Base-by-base conservation (phyloP, 1,140 invertebrate species). In the Euura lappo region DNA sequence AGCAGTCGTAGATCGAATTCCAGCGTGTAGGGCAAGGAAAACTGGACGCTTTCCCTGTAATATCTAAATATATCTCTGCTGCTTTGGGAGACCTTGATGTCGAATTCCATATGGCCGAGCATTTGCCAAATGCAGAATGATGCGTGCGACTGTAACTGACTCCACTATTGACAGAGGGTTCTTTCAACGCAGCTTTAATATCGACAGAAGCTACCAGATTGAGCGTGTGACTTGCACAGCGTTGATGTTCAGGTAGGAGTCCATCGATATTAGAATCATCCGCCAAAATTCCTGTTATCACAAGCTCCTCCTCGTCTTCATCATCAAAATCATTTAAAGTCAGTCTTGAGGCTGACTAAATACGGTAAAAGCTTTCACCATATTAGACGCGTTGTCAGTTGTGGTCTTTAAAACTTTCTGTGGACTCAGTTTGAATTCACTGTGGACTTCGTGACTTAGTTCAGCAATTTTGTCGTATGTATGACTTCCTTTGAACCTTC, bases 371-470 rank as follows among this genome's bases (percentile, higher is more conserved):
- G 77, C 78, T 64, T 78, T 79, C 1, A 80, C 64, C 68, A 80
- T 75, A 66, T 79, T 79, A 2, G 73, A 69, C n/a, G 68, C 79
- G 67, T 77, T 79, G 68, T 79, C 76, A 4, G 79, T 79, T 1
- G 79, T 73, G 2, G 75, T 75, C 4, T 45, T 69, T 43, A 73
- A 51, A 60, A 79, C 28, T 77, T 78, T 80, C 28, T 45, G 43
- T 46, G 8, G 6, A 42, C 46, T 69, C 6, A 79, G 43, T 65
- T 72, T 67, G 46, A 69, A 80, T 11, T 74, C 70, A 6, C 5
- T 44, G 45, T 77, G 67, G 69, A 78, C 75, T 44, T 72, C 69
- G 10, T 65, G 8, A 6, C 78, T 46, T 4, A 75, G 7, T 6
- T 78, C 68, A 1, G 75, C 71, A 8, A 78, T 77, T 70, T 69